Evolutionary conservation across 2,888 invertebrate genomes (phyloP), one percentile per base, ranked within the genome.

Genomic region (Nemotelus nigrinus): DNA sequence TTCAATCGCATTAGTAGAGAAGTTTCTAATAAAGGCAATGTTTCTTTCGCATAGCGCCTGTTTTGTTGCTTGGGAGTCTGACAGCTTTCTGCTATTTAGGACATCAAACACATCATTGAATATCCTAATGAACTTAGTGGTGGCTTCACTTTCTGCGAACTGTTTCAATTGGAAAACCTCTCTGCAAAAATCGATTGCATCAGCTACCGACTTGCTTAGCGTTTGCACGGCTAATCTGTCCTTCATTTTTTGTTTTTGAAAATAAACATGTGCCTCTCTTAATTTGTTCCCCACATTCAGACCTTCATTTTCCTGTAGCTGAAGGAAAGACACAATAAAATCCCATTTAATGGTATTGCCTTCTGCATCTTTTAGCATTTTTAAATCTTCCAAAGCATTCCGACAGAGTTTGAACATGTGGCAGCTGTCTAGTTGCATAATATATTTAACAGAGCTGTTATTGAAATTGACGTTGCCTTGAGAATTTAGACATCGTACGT

Each of bases 241-340:
- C 43, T 76, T 78, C 70, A 78, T 76, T 64, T 78, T 76, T 47
- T 79, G 50, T 7, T 67, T 72, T 1, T n/a, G 8, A 25, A 78
- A 78, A 60, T 77, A 72, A 41, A 77, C 53, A 55, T 77, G 77
- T 8, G 58, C 68, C 53, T 64, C 44, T 39, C 77, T 45, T 48
- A 79, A 50, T 65, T 72, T 79, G 47, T 78, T 78, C 4, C 58
- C 78, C 25, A 78, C 57, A 67, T 78, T 57, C 5, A 78, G 43
- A 5, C 57, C 41, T 68, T 78, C 68, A 43, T 7, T 65, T 65
- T 78, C 75, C 58, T 78, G 74, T 2, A 78, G 47, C 10, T 64
- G 65, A 45, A 41, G 63, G 4, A 63, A 8, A 3, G 57, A 57
- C 10, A 57, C 3, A n/a, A 6, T 57, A 10, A n/a, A 8, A 10